Evolutionary conservation across 2,888 invertebrate species (phyloP), one percentile per base, ranked within the genome.

Genomic region (Zelleria hepariella): DNA sequence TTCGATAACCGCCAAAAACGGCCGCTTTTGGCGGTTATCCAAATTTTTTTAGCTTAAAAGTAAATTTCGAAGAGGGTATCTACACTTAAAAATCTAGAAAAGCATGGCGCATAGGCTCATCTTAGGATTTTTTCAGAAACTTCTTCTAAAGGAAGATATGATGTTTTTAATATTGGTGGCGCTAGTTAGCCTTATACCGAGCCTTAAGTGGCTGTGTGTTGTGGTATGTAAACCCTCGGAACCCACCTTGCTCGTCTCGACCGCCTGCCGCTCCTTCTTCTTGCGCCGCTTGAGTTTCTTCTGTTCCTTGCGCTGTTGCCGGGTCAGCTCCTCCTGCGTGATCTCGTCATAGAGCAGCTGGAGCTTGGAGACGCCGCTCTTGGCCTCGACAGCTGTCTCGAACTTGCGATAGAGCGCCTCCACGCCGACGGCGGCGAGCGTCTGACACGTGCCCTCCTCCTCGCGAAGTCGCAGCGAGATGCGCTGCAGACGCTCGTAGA

Each of bases 401-500:
- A 97, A 98, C 81, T 94, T 96, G 67, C 96, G 93, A 72, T 94
- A 94, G 15, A 98, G 88, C 5, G 96, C 95, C 74, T 97, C 96
- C 0, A 97, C 93, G 0, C 94, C 95, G 5, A 96, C 95, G 53
- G 96, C 96, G 58, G 96, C 96, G 63, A 98, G 92, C 58, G 97
- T 95, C 82, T 96, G 96, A 86, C 97, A 97, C n/a, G 97, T 96
- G 74, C 96, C 94, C 78, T 97, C 97, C 75, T 97, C 97, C 77
- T 97, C 96, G 60, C 94, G 92, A 70, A 98, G 90, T 59, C 96
- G 93, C 68, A 96, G 92, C 69, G 96, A 95, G 63, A 98, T 94
- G 66, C 95, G 93, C 76, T 97, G 95, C 56, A 98, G 91, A 61
- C 97, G 91, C 76, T 97, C 97, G 77, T 96, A 96, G 71, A 98